Evolutionary conservation across 2,797 vertebrate species (phyloP).

Genomic region (Apogon talboti): DNA sequence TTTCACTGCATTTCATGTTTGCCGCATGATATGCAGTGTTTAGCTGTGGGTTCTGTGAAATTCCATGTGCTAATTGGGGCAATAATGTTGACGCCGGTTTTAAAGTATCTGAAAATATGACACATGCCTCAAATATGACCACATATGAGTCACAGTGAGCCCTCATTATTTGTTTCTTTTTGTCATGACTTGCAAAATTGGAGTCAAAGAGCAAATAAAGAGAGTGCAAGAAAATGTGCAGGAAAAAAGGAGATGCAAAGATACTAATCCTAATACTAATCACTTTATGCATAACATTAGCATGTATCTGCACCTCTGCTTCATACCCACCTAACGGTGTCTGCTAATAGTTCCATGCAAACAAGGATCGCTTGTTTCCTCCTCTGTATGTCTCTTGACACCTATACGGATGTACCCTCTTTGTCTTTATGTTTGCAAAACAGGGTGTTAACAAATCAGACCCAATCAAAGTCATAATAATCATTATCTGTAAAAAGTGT

Average conservation of each 20-base stretch:
- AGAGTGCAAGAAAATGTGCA: neutral
- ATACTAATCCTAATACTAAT: too few relatives aligned
- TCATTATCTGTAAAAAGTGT: constrained; percentile 26
- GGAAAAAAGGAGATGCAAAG: neutral
- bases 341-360: neutral
- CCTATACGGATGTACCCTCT: constrained; percentile 13
- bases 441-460: constrained; percentile 10
- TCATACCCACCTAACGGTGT: neutral
- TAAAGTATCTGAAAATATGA: constrained; percentile 18
- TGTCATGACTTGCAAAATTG: constrained; percentile 23
- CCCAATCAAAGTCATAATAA: constrained; percentile 41
- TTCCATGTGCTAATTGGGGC: constrained; percentile 48
- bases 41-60: constrained; percentile 23
- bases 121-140: constrained; percentile 3
- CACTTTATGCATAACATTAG: too few relatives aligned
- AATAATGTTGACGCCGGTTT: constrained; percentile 15
- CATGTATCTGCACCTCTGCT: neutral
- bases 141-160: constrained; percentile 1
- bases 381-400: neutral
- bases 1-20: constrained; percentile 41
- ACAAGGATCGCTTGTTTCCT: constrained; percentile 1
- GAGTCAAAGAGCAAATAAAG: constrained; percentile 4
- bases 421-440: constrained; percentile 10
- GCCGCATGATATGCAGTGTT: constrained; percentile 25
- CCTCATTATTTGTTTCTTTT: constrained; percentile 11